Base-by-base conservation (phyloP, 2,797 vertebrate species). In the Typhlichthys eigenmanni region DNA sequence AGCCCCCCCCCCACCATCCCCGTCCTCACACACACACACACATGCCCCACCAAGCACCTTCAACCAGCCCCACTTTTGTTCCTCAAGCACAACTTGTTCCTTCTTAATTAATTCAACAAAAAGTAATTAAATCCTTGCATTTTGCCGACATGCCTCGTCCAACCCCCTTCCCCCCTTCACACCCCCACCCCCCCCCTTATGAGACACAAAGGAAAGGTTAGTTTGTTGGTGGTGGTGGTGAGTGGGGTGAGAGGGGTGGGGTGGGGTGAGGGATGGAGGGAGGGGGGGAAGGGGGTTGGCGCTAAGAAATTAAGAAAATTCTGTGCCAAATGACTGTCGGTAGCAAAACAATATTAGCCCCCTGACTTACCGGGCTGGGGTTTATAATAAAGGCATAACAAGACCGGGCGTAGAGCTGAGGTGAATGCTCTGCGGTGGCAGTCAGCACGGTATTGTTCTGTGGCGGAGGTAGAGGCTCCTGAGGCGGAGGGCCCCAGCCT, bases 81-180 rank as follows among this genome's bases (percentile, higher is more conserved):
- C 87, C 78, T 74, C 76, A 60, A 82, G 80, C 85, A 87, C 75
- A 87, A 84, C 75, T 90, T 93, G 91, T 86, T 85, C 76, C 82
- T 87, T 80, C 83, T 91, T 90, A 90, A 93, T 93, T 92, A 92
- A 92, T 92, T 93, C 91, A 89, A 89, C 88, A 88, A 84, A 93
- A 93, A 91, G 86, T 93, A 92, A 94, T 94, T 91, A 94, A 92
- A 91, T 81, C 89, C 88, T 87, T 86, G 85, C 87, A 75, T 89
- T 90, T 88, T 61, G 74, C 86, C 84, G 81, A 85, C 86, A 85
- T 76, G 89, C 85, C 78, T 77, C 56, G 70, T 75, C 77, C 69
- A 72, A 6, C 5, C 84, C 84, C 78, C 73, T 71, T 80, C 87
- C 77, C 24, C 24, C 24, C 24, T 24, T 24, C 24, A 24, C 19